A percentile compares a stretch with the other conserved stretches of the same genome.
phyloP scores from a whole-genome alignment of 2,113 vertebrate genomes.

The Fulica atra region DNA sequence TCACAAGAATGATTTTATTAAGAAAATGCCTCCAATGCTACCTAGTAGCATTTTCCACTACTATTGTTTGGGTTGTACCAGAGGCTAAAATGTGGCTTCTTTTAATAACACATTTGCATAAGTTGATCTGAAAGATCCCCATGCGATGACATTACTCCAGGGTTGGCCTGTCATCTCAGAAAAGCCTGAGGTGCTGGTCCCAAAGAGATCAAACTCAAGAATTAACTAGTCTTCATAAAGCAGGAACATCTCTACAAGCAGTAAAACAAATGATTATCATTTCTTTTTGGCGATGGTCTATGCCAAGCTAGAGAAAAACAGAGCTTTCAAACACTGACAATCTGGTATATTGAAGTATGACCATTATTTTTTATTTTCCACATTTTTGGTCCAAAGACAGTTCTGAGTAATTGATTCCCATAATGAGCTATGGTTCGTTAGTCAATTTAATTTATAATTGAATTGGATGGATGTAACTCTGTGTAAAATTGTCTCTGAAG shows the following conservation, averaged over 20 bases:
- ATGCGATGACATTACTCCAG: slow-evolving; percentile 75
- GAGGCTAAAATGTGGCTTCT: slow-evolving; percentile 74
- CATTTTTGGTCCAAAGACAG: slow-evolving; percentile 90
- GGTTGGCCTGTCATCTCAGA: slow-evolving; percentile 75
- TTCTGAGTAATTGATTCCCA: slow-evolving; percentile 93
- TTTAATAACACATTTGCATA: slow-evolving; percentile 86
- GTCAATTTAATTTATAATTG: slow-evolving; percentile 96
- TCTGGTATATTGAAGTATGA: slow-evolving; percentile 88
- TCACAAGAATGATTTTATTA: slow-evolving; percentile 71
- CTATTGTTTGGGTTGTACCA: slow-evolving; percentile 79
- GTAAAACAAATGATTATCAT: slow-evolving; percentile 84
- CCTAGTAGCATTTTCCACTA: slow-evolving; percentile 74
- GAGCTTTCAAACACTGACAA: slow-evolving; percentile 86
- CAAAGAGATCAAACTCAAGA: slow-evolving; percentile 78
- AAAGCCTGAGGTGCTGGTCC: slow-evolving; percentile 72
- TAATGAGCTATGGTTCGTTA: slow-evolving; percentile 95
- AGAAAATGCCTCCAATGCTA: slow-evolving; percentile 66
- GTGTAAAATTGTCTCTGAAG: slow-evolving; percentile 89
- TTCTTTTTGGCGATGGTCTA: slow-evolving; percentile 81
- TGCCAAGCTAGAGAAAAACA: slow-evolving; percentile 86
- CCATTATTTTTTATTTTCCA: slow-evolving; percentile 90
- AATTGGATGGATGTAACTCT: slow-evolving; percentile 93
- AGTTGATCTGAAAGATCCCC: slow-evolving; percentile 79
- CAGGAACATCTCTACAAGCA: slow-evolving; percentile 77
- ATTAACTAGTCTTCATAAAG: slow-evolving; percentile 82